Percentiles rank a stretch among this genome's conserved stretches.
Evolutionary conservation across 1,140 invertebrate genomes (phyloP).

Genomic region (Spodoptera litura): DNA sequence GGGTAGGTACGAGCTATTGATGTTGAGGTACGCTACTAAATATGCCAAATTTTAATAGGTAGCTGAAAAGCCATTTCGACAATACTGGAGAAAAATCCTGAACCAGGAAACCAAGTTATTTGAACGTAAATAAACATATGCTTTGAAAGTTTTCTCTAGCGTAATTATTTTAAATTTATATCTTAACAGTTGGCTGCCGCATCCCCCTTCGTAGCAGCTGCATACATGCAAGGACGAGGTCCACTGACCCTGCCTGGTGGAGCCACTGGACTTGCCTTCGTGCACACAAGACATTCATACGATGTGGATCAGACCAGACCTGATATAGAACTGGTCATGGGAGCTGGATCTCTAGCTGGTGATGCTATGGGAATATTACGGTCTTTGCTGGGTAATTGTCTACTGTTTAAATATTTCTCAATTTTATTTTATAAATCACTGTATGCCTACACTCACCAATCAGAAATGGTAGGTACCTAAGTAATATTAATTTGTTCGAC

Average conservation of each 20-base stretch:
- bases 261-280: slow-evolving; percentile 90
- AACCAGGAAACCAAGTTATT: too few species aligned
- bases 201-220: slow-evolving; percentile 84
- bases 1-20: too few species aligned
- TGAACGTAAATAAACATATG: too few species aligned
- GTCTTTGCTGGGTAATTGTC: slow-evolving; percentile 83
- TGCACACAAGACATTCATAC: slow-evolving; percentile 85
- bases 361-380: slow-evolving; percentile 90
- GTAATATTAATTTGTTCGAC: too few species aligned
- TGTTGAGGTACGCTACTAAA: too few species aligned
- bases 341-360: slow-evolving; percentile 90
- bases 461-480: too few species aligned
- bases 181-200: slow-evolving; percentile 77
- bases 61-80: too few species aligned
- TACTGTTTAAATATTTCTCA: not conserved
- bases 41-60: too few species aligned
- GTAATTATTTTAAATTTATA: too few species aligned
- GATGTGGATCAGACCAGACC: slow-evolving; percentile 85
- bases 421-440: not conserved
- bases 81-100: too few species aligned
- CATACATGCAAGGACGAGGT: slow-evolving; percentile 88
- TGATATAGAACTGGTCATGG: slow-evolving; percentile 93
- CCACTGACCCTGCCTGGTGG: slow-evolving; percentile 91
- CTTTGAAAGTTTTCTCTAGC: too few species aligned
- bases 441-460: too few species aligned